Evolutionary conservation across 1,140 invertebrate genomes (phyloP).

Genomic region (Meteorus sp.): DNA sequence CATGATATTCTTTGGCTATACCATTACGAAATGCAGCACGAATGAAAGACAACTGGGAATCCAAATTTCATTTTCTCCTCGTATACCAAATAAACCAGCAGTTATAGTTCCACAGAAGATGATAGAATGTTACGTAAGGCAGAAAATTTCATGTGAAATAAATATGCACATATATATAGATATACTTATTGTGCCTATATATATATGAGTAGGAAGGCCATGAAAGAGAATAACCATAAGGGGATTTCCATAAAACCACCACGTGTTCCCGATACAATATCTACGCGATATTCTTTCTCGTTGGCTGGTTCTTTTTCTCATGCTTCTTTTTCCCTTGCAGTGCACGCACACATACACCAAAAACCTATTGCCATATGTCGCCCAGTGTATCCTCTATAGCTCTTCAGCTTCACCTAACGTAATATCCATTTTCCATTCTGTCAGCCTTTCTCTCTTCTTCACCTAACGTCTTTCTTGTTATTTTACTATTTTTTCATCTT

Average conservation of each 20-base stretch:
- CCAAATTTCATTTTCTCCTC: no score
- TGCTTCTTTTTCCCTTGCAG: constrained; percentile 1
- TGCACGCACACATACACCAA: no score
- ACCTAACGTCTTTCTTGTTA: neutral
- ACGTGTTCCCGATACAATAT: constrained; percentile 16
- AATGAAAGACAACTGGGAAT: no score
- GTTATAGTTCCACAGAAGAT: no score
- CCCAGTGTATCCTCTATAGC: constrained; percentile 7
- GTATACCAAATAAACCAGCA: no score
- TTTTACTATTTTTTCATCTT: no score
- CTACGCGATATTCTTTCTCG: constrained; percentile 9
- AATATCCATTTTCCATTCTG: constrained; percentile 17
- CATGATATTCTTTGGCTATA: no score
- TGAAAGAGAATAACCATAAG: constrained; percentile 5
- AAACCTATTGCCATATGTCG: constrained; percentile 8
- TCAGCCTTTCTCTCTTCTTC: neutral
- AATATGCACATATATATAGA: neutral
- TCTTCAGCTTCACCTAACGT: constrained; percentile 2
- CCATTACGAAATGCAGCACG: no score
- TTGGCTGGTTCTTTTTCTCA: no score
- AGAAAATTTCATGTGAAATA: no score
- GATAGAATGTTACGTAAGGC: no score
- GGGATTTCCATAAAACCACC: constrained; percentile 22
- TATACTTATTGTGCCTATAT: neutral
- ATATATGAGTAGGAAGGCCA: neutral